phyloP scores from a whole-genome alignment of 1,140 invertebrate genomes.

The Tetragonula clypearis region DNA sequence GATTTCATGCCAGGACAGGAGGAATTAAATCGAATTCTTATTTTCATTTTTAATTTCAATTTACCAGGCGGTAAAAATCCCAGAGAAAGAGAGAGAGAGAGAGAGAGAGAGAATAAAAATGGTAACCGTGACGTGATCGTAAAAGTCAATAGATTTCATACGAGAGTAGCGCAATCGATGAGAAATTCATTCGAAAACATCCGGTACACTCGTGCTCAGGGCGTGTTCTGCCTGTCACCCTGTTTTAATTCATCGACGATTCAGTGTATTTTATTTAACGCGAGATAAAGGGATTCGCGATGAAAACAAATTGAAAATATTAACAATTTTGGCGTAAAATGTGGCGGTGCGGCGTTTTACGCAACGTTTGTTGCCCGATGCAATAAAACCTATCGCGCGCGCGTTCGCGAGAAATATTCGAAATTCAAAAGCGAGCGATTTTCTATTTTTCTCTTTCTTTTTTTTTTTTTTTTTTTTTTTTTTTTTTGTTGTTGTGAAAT shows the following conservation, averaged over 20 bases:
- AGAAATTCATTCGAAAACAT: background rate
- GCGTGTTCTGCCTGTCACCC: too few species aligned
- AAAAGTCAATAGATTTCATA: background rate
- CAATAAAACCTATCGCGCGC: background rate
- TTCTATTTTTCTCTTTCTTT: too few species aligned
- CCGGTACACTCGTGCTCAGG: too few species aligned
- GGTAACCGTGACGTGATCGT: too few species aligned
- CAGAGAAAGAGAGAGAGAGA: background rate
- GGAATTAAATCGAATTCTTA: background rate
- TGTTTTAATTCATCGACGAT: background rate
- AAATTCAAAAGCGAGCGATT: too few species aligned
- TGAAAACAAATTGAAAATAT: background rate
- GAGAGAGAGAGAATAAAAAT: too few species aligned
- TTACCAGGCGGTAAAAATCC: background rate
- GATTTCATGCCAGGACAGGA: background rate
- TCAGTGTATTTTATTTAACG: background rate
- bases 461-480: too few species aligned
- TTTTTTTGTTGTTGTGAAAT: background rate
- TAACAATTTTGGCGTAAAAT: too few species aligned
- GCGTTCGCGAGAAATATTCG: too few species aligned
- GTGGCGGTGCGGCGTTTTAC: too few species aligned
- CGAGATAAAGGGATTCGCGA: background rate
- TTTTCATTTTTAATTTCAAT: constrained; percentile 24
- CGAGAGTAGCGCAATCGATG: background rate
- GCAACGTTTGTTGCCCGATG: too few species aligned